Evolutionary conservation across 2,888 invertebrate genomes (phyloP), one percentile per base, ranked within the genome.

Genomic region (Pammene aurita): DNA sequence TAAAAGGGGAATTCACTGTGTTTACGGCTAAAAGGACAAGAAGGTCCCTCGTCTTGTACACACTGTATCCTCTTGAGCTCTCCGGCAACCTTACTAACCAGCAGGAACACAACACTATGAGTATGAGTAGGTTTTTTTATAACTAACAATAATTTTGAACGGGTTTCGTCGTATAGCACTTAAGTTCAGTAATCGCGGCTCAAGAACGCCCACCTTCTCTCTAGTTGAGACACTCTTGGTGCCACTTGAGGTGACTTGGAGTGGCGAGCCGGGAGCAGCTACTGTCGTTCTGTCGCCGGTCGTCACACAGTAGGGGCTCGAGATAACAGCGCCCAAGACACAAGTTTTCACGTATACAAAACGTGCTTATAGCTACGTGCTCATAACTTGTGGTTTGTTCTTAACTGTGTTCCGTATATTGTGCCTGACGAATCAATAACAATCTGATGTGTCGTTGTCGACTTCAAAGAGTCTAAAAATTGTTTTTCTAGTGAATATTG

Each of bases 341-440:
- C 66, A 7, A 34, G 58, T 26, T 60, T 60, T 55, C 69, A 69
- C 68, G 69, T 69, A 62, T 38, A 46, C 69, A 65, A 67, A 65
- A 67, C 69, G 69, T 69, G 68, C 57, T 67, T 56, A 48, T 42
- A 41, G 55, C 16, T 57, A 64, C 68, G 68, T 68, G 68, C 57
- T 26, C 64, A 69, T 69, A 69, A 64, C 52, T 35, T 52, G 38
- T n/a, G 60, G 64, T 65, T 44, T 60, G 34, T 48, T 69, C 69
- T n/a, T 26, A 10, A 7, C 46, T 35, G 69, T 34, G 7, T 60
- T 41, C 7, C 7, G 18, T 5, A 41, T 46, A 18, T 61, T 50
- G 61, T 6, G 4, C 38, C 50, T 35, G 46, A 44, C 46, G 38
- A 38, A 38, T 38, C 2, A 26, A 26, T 4, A 26, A 26, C 26